Base-by-base conservation (phyloP, 2,113 vertebrate species). In the Megaptera novaeangliae region DNA sequence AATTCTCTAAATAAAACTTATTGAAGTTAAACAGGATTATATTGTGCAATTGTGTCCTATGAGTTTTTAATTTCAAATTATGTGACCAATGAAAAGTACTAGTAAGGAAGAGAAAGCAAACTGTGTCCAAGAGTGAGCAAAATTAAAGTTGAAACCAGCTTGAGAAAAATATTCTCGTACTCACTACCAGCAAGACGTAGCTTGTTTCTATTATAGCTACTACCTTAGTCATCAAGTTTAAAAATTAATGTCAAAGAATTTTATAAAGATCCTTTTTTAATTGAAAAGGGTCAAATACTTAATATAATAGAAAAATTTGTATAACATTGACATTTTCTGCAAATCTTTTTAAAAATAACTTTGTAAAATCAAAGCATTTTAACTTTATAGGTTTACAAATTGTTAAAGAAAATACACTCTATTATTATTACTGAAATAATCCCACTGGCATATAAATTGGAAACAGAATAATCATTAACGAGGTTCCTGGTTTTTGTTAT, bases 391-490 rank as follows among this genome's bases (percentile, higher is more conserved):
- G 4, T 90, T 93, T 95, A 88, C 1, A 89, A 41, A 39, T 23
- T 91, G 23, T 94, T 86, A 85, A 78, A 94, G 74, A 49, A 92
- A 88, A 85, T 59, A 71, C n/a, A 94, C 59, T 87, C 77, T 61
- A 93, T 96, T 97, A 98, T 92, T 97, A 97, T 95, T 7, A 9
- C 88, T 91, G 90, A 98, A 98, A 98, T 97, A 98, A 97, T 98
- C 95, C 92, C 96, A 97, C 93, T 98, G 96, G 92, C 92, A 97
- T 95, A 97, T 96, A 98, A 97, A 94, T 95, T 97, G 97, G 97
- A 98, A 98, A 98, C 86, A 96, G 96, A 98, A 95, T 97, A 94
- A 98, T 98, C 92, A 97, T 98, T 98, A 98, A 96, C 96, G 98
- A 98, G 94, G 64, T 93, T 98, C 97, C 96, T 87, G 94, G 88